Conservation (phyloP, 2,113 vertebrate genomes). For the Nycticryphes semicollaris region DNA sequence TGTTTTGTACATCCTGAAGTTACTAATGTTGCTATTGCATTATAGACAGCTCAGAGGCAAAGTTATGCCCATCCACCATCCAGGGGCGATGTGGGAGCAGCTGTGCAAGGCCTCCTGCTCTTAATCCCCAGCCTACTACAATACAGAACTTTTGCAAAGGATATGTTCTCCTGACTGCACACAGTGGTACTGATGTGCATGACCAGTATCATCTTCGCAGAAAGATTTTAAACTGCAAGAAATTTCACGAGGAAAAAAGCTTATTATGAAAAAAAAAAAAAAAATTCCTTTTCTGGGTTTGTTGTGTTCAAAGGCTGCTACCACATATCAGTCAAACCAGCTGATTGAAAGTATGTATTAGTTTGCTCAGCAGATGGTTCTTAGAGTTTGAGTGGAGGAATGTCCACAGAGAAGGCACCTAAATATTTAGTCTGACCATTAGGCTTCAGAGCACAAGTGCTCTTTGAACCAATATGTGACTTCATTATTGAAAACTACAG, state of each 20-base stretch:
- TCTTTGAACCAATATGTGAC: background rate
- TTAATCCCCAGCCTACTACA: background rate
- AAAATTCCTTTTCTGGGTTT: background rate
- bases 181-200: background rate
- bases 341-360: background rate
- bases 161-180: background rate
- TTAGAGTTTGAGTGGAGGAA: background rate
- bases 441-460: background rate
- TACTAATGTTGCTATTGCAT: background rate
- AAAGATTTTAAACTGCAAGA: background rate
- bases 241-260: background rate
- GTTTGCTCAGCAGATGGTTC: background rate
- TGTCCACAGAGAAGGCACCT: background rate
- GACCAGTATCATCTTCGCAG: background rate
- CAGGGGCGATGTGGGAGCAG: background rate
- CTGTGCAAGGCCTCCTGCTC: background rate
- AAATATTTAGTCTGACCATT: background rate
- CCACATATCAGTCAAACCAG: background rate
- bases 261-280: background rate
- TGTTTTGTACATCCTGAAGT: background rate
- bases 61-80: background rate
- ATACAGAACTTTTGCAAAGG: background rate
- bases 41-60: background rate
- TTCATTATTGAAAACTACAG: background rate
- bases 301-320: background rate